These are phyloP conservation scores for Condylura cristata DNA, from an alignment of 2,113 vertebrate species.

Conservation along the genomic window DNA sequence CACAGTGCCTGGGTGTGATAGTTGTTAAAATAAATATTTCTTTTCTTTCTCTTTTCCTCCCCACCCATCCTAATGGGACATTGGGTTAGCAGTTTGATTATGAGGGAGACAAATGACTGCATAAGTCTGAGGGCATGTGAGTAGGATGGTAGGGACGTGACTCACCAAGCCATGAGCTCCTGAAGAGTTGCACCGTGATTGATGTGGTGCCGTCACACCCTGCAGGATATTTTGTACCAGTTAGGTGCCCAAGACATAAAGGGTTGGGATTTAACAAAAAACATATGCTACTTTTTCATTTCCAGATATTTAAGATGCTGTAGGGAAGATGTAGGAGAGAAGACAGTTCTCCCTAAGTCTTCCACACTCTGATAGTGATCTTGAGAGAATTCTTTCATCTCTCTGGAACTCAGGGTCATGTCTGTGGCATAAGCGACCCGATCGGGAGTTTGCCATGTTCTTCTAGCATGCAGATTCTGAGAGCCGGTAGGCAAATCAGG, in stretches of 20 bases:
- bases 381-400: not conserved
- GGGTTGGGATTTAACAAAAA: not conserved
- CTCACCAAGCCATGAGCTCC: not conserved
- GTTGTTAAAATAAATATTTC: not conserved
- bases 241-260: not conserved
- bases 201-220: not conserved
- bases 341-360: not conserved
- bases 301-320: not conserved
- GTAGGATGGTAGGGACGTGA: not conserved
- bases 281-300: not conserved
- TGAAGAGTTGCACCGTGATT: rapidly evolving
- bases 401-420: not conserved
- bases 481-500: not conserved
- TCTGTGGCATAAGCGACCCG: not conserved
- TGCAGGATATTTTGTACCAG: rapidly evolving
- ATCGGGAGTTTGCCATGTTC: not conserved
- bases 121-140: not conserved
- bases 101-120: not conserved
- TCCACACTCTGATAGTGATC: not conserved
- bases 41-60: not conserved
- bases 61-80: not conserved
- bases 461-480: not conserved
- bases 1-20: not conserved
- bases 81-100: not conserved
- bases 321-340: not conserved